Conservation (phyloP, 1,140 invertebrate genomes). For the Laupala kohalensis region DNA sequence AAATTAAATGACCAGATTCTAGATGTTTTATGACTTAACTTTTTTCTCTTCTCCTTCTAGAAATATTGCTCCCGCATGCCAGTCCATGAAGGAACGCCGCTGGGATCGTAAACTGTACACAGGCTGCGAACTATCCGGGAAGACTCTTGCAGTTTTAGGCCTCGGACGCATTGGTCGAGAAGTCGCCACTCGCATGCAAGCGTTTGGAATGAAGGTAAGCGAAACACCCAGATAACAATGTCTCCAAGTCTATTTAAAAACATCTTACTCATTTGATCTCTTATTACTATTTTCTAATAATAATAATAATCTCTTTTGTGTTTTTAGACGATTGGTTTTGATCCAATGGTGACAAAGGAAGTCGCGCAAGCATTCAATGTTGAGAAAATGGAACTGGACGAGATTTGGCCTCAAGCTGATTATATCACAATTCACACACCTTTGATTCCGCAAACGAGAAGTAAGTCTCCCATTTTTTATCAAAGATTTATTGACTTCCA, state of each 20-base stretch:
- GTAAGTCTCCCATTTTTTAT: no score
- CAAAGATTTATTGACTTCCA: no score
- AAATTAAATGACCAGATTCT: no score
- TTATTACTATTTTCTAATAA: no score
- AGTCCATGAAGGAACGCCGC: constrained; percentile 74
- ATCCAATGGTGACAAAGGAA: constrained; percentile 74
- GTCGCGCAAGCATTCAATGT: constrained; percentile 61
- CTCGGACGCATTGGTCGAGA: constrained; percentile 91
- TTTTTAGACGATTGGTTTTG: constrained; percentile 71
- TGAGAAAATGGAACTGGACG: constrained; percentile 59
- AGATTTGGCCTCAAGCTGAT: constrained; percentile 87
- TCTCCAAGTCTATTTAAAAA: no score
- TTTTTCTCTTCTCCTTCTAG: constrained; percentile 29
- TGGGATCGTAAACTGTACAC: constrained; percentile 88
- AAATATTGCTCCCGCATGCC: constrained; percentile 69
- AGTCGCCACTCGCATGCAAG: constrained; percentile 83
- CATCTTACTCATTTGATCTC: no score
- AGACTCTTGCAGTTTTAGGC: constrained; percentile 87
- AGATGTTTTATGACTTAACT: background rate
- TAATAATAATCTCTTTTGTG: no score
- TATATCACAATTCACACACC: constrained; percentile 97
- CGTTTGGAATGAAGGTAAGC: constrained; percentile 92
- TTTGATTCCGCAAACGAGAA: constrained; percentile 80
- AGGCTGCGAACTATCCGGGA: constrained; percentile 77
- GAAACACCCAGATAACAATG: no score